Evolutionary conservation across 2,888 invertebrate species (phyloP).

Genomic region (Plusia festucae): DNA sequence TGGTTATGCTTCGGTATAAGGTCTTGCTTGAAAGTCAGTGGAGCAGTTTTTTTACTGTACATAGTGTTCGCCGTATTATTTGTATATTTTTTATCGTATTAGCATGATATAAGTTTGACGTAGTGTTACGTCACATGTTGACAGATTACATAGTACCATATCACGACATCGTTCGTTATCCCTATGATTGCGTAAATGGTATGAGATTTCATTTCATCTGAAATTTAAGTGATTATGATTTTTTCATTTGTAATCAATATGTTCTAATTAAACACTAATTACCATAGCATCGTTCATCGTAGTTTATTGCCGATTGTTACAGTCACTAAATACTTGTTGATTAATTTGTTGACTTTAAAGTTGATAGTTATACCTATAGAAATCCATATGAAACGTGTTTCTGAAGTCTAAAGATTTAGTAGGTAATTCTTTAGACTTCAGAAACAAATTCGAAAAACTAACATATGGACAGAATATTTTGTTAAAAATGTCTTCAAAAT

Average conservation of each 20-base stretch:
- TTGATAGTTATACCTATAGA: no score
- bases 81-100: slow-evolving; percentile 29
- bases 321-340: slow-evolving; percentile 15
- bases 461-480: no score
- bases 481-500: no score
- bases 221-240: not conserved
- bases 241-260: slow-evolving; percentile 21
- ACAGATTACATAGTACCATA: slow-evolving; percentile 12
- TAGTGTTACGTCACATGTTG: slow-evolving; percentile 18
- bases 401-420: no score
- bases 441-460: no score
- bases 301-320: slow-evolving; percentile 17
- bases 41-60: slow-evolving; percentile 16
- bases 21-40: slow-evolving; percentile 5
- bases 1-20: not conserved
- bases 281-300: slow-evolving; percentile 11
- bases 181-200: not conserved
- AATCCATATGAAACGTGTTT: no score
- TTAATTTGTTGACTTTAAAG: slow-evolving; percentile 14
- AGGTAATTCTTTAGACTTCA: no score
- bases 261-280: slow-evolving; percentile 8
- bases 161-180: slow-evolving; percentile 5
- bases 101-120: slow-evolving; percentile 17
- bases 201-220: slow-evolving; percentile 1
- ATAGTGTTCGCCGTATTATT: slow-evolving; percentile 28